phyloP scores from a whole-genome alignment of 2,888 invertebrate genomes.

The Drosophila quinaria region DNA sequence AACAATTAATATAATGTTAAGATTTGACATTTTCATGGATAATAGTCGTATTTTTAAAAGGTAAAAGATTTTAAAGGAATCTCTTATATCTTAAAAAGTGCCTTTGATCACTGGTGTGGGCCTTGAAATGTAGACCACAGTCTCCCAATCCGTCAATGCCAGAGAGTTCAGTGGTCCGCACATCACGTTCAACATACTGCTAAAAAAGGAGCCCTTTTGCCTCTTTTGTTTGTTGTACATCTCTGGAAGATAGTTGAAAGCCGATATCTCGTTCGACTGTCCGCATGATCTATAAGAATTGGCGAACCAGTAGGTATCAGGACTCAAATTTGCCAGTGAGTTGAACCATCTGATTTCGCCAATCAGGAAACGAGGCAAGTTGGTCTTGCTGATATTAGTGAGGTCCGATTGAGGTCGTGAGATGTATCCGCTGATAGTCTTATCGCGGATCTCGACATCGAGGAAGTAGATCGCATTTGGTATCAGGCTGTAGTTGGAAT shows the following conservation, averaged over 20 bases:
- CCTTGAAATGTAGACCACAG: constrained; percentile 1
- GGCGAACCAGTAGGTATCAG: not conserved
- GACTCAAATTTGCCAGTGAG: not conserved
- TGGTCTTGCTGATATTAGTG: not conserved
- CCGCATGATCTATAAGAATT: constrained; percentile 10
- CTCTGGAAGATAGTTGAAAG: constrained; percentile 20
- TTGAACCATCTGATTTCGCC: constrained; percentile 4
- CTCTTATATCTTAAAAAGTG: not conserved
- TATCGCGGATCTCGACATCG: constrained; percentile 22
- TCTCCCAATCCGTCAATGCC: not conserved
- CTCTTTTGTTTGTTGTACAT: constrained; percentile 3
- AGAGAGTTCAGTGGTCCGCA: not conserved
- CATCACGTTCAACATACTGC: not conserved
- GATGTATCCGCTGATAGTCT: constrained; percentile 7
- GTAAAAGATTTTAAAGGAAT: too few species aligned
- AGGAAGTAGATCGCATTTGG: constrained; percentile 26
- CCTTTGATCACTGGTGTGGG: not conserved
- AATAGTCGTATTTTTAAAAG: not conserved
- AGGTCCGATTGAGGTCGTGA: constrained; percentile 15
- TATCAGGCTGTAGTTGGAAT: constrained; percentile 6
- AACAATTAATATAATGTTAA: not conserved
- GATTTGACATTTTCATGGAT: not conserved
- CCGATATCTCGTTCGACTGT: not conserved
- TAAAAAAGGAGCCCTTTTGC: fast-evolving
- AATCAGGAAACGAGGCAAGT: constrained; percentile 1